A percentile compares a stretch with the other conserved stretches of the same genome.
phyloP scores from a whole-genome alignment of 2,113 vertebrate species.

The Bubo scandiacus region DNA sequence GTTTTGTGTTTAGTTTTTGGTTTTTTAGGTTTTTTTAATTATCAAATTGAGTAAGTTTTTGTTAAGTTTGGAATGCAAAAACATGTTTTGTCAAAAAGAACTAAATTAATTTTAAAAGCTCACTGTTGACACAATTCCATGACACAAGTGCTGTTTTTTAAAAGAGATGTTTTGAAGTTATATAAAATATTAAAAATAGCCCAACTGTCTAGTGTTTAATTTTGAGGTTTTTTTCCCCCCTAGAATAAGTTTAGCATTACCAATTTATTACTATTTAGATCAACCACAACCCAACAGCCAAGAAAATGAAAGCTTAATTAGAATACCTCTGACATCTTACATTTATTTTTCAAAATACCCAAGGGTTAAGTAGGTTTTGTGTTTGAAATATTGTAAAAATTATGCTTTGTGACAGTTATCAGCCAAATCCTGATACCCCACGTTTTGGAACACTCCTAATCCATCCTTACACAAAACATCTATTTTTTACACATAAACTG shows the following conservation, averaged over 20 bases:
- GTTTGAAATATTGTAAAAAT: neutral
- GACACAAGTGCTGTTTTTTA: neutral
- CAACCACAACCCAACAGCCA: neutral
- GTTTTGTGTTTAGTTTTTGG: neutral
- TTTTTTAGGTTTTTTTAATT: neutral
- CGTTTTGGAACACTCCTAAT: neutral
- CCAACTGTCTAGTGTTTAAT: rapidly evolving
- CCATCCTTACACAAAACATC: neutral
- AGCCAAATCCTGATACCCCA: neutral
- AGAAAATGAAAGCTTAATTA: neutral
- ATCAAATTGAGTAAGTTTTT: neutral
- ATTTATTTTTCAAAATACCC: neutral
- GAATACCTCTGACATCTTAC: neutral
- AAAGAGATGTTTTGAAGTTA: neutral
- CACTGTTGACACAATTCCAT: neutral
- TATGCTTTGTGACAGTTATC: neutral
- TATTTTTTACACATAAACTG: neutral
- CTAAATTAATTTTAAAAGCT: neutral
- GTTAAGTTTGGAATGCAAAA: neutral
- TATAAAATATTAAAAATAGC: neutral
- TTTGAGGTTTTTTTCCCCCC: neutral
- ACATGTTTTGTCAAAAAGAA: neutral
- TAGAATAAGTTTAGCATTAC: neutral
- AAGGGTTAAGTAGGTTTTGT: neutral
- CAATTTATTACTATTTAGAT: neutral